Conservation (phyloP, 2,113 vertebrate species). For the Uria lomvia region DNA sequence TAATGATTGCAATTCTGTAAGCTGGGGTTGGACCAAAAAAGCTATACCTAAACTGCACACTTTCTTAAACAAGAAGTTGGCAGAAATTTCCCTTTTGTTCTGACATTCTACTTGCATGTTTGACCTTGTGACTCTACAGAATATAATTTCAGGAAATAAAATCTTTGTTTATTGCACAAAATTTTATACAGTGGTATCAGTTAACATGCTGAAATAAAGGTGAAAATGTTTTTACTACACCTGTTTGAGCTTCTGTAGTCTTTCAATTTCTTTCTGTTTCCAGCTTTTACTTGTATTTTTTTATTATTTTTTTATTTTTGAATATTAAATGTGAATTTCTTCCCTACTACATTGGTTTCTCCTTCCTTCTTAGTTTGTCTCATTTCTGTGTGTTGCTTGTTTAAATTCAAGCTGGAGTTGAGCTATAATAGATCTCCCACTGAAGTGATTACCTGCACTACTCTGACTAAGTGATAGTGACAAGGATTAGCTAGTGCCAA, state of each 20-base stretch:
- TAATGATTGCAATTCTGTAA: not conserved
- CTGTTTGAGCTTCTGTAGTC: not conserved
- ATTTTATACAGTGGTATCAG: not conserved
- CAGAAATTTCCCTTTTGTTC: not conserved
- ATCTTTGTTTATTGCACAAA: not conserved
- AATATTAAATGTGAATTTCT: not conserved
- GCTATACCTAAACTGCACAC: fast-evolving
- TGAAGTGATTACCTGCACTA: not conserved
- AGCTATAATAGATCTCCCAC: not conserved
- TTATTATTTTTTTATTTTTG: not conserved
- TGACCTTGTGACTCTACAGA: not conserved
- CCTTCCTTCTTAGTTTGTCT: not conserved
- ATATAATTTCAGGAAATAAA: not conserved
- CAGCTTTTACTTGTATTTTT: not conserved
- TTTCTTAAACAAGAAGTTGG: not conserved
- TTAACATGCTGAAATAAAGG: not conserved
- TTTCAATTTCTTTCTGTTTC: not conserved
- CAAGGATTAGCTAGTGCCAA: not conserved
- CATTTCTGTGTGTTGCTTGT: not conserved
- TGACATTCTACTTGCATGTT: not conserved
- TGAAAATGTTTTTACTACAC: not conserved
- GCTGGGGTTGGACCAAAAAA: fast-evolving
- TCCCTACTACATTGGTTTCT: not conserved
- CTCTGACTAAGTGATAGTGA: not conserved
- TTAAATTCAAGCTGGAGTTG: not conserved